Percentiles rank a stretch among this genome's conserved stretches.
Conservation (phyloP, 1,140 invertebrate species). For the Cyrtorhinus lividipennis region DNA sequence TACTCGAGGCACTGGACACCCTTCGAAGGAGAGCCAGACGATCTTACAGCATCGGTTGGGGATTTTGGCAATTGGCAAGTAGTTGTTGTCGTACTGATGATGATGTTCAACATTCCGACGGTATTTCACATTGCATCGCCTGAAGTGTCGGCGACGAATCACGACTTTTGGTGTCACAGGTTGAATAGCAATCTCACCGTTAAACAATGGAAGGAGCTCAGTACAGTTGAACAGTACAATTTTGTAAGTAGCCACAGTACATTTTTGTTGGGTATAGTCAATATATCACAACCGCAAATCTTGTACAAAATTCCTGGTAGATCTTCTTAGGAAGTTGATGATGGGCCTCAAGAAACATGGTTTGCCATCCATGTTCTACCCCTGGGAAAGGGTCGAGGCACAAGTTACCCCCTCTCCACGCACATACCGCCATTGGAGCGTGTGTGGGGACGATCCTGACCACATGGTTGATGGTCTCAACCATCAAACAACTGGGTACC, state of each 20-base stretch:
- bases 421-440: too few relatives aligned
- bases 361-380: too few relatives aligned
- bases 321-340: too few relatives aligned
- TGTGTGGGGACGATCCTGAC: too few relatives aligned
- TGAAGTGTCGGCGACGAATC: background rate
- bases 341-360: too few relatives aligned
- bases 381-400: too few relatives aligned
- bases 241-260: background rate
- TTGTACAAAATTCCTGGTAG: too few relatives aligned
- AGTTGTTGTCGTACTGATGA: conserved; percentile 1
- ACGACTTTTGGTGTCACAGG: background rate
- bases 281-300: background rate
- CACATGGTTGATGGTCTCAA: too few relatives aligned
- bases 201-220: background rate
- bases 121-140: conserved; percentile 6
- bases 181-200: background rate
- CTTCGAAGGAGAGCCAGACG: background rate
- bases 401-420: too few relatives aligned
- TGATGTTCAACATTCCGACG: conserved; percentile 3
- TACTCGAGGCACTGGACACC: background rate
- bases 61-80: conserved; percentile 6
- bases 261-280: background rate
- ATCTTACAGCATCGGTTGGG: background rate
- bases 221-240: background rate
- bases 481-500: too few relatives aligned